A percentile compares a stretch with the other conserved stretches of the same genome.
phyloP scores from a whole-genome alignment of 2,888 invertebrate genomes.

The Drosophila ezoana region DNA sequence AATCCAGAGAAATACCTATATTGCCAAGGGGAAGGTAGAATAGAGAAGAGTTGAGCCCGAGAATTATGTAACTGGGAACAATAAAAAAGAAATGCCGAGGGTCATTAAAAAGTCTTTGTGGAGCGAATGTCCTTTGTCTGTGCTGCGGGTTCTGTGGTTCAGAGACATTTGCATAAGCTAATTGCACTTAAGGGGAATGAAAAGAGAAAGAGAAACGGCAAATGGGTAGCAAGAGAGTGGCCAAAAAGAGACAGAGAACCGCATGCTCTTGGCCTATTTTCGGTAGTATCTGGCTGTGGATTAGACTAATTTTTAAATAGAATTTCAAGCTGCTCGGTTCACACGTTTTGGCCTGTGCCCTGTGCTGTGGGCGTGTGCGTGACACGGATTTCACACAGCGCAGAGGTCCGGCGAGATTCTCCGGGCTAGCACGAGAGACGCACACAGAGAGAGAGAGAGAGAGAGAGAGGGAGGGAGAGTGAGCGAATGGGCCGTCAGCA shows the following conservation, averaged over 20 bases:
- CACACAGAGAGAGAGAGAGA: not conserved
- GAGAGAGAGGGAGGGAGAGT: not conserved
- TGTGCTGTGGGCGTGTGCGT: slow-evolving; percentile 76
- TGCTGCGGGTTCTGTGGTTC: slow-evolving; percentile 67
- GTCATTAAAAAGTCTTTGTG: slow-evolving; percentile 43
- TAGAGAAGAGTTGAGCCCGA: no score
- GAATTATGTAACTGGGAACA: slow-evolving; percentile 13
- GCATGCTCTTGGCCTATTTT: slow-evolving; percentile 22
- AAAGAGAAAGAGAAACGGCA: not conserved
- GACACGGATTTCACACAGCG: slow-evolving; percentile 61
- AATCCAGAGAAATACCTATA: no score
- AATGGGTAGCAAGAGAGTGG: not conserved
- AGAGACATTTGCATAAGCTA: slow-evolving; percentile 52
- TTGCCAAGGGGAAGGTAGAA: no score
- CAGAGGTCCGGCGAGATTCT: slow-evolving; percentile 6
- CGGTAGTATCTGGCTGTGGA: slow-evolving; percentile 54
- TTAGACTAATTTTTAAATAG: slow-evolving; percentile 80
- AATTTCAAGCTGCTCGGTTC: slow-evolving; percentile 66
- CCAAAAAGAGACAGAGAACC: not conserved
- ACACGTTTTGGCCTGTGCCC: slow-evolving; percentile 50
- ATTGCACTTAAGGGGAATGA: slow-evolving; percentile 31
- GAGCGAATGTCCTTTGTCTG: slow-evolving; percentile 34
- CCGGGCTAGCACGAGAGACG: not conserved
- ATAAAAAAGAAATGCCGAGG: slow-evolving; percentile 32
- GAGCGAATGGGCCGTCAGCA: slow-evolving; percentile 37